Evolutionary conservation across 2,888 invertebrate genomes (phyloP).

Genomic region (Pycnomerus fuliginosus): DNA sequence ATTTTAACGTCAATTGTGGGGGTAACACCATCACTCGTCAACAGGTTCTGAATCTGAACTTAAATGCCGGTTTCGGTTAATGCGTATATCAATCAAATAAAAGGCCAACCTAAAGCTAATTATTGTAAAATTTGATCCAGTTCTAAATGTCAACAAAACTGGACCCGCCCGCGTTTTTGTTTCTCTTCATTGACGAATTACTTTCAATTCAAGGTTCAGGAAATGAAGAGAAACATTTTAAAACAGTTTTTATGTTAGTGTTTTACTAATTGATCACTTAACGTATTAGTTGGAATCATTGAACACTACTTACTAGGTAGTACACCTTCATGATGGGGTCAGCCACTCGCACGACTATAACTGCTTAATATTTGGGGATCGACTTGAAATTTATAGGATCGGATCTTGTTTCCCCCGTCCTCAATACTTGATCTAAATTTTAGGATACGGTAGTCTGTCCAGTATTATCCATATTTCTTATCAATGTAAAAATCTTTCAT

Average conservation of each 20-base stretch:
- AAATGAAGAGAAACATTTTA: no score
- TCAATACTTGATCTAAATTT: slow-evolving; percentile 17
- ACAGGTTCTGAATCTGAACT: no score
- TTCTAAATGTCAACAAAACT: slow-evolving; percentile 21
- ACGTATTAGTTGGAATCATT: not conserved
- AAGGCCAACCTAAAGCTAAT: no score
- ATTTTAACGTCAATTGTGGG: no score
- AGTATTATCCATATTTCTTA: no score
- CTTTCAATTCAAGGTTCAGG: slow-evolving; percentile 20
- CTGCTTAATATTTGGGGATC: slow-evolving; percentile 23
- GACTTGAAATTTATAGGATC: slow-evolving; percentile 29
- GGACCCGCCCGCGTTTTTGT: slow-evolving; percentile 14
- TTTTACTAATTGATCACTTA: no score
- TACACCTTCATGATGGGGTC: slow-evolving; percentile 21
- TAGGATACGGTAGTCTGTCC: slow-evolving; percentile 5
- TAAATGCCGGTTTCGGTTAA: no score
- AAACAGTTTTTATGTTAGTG: no score
- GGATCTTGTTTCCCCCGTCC: slow-evolving; percentile 27
- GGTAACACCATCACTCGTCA: no score
- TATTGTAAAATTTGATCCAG: slow-evolving; percentile 10
- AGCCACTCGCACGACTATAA: slow-evolving; percentile 17
- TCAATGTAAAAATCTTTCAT: no score
- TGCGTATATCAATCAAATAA: no score
- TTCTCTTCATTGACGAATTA: slow-evolving; percentile 18
- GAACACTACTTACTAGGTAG: slow-evolving; percentile 17